These are phyloP conservation scores for Drosophila lacertosa DNA, from an alignment of 1,140 invertebrate genomes.

Conservation along the genomic window DNA sequence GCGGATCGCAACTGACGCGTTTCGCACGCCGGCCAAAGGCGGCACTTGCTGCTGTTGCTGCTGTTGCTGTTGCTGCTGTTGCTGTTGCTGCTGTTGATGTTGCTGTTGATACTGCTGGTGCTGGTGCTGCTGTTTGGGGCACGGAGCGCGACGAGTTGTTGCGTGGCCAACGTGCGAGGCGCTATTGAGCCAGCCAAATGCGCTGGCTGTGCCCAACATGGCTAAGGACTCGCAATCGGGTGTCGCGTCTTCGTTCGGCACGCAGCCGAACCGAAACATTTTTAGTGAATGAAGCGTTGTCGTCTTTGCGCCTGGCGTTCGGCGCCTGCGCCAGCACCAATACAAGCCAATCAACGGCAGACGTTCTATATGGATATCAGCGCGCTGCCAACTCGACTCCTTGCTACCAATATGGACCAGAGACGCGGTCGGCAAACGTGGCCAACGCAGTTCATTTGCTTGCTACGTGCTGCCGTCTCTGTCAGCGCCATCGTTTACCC, in stretches of 20 bases:
- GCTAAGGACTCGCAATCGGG: constrained; percentile 30
- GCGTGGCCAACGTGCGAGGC: constrained; percentile 65
- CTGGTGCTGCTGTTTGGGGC: too few species aligned
- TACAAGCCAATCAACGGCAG: constrained; percentile 8
- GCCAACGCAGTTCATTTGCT: constrained; percentile 32
- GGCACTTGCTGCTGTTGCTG: neutral
- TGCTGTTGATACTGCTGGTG: too few species aligned
- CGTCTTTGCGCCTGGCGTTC: neutral
- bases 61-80: too few species aligned
- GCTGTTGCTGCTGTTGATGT: too few species aligned
- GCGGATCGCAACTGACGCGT: constrained; percentile 28
- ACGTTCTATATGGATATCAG: constrained; percentile 22
- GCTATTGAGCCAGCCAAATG: constrained; percentile 56
- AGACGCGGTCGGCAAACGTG: neutral
- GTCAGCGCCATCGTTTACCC: neutral
- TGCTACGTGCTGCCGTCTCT: constrained; percentile 19
- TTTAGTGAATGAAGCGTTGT: constrained; percentile 59
- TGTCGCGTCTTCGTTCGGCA: neutral
- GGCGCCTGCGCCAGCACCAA: constrained; percentile 32
- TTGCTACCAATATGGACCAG: too few species aligned
- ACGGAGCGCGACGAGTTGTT: constrained; percentile 53
- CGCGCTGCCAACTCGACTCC: neutral
- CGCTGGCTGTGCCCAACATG: constrained; percentile 46
- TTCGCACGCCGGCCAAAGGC: constrained; percentile 42
- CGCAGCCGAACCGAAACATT: constrained; percentile 2